Base-by-base conservation (phyloP, 1,140 invertebrate genomes). In the Aphaenogaster floridana region DNA sequence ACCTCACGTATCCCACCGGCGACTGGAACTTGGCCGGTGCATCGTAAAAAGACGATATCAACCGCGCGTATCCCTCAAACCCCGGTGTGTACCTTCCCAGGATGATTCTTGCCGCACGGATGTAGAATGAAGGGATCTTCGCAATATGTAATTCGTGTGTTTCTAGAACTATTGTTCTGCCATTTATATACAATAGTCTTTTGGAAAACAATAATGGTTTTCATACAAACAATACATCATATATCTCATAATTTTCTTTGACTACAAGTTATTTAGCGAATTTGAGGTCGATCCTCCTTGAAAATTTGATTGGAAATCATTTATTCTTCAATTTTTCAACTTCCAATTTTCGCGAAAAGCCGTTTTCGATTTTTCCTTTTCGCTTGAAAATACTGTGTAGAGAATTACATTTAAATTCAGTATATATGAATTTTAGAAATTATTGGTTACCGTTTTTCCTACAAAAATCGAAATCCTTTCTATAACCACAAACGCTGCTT, bases 1-100 rank as follows among this genome's bases (percentile, higher is more conserved):
- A 17, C 63, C 57, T 39, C 17, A 36, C 48, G 66, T 39, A 50
- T 4, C 17, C 28, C 42, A 63, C 34, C 21, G 42, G 28, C 42
- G 42, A 28, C 39, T 50, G 54, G 13, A 52, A 50, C 57, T 28
- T 45, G 54, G 52, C 17, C 52, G 45, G 50, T 3, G 50, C 52
- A 52, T 88, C 89, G 77, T 91, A 91, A 91, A 91, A 90, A 66
- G 77, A 79, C 78, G 77, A 88, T 86, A 90, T 91, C 88, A 71
- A 69, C 66, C 42, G 59, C 61, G 66, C 61, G 66, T 78, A 88
- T 84, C 84, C 76, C 64, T 57, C 85, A 78, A 83, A 86, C 57
- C 66, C 50, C 48, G 48, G n/a, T 45, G 42, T 78, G 21, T 28
- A 61, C 15, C 34, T 79, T 90, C 54, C 52, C 8, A 79, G 71